A percentile compares a stretch with the other conserved stretches of the same genome.
These are phyloP conservation scores for Girardinichthys multiradiatus DNA, from an alignment of 2,113 vertebrate species.

Conservation along the genomic window DNA sequence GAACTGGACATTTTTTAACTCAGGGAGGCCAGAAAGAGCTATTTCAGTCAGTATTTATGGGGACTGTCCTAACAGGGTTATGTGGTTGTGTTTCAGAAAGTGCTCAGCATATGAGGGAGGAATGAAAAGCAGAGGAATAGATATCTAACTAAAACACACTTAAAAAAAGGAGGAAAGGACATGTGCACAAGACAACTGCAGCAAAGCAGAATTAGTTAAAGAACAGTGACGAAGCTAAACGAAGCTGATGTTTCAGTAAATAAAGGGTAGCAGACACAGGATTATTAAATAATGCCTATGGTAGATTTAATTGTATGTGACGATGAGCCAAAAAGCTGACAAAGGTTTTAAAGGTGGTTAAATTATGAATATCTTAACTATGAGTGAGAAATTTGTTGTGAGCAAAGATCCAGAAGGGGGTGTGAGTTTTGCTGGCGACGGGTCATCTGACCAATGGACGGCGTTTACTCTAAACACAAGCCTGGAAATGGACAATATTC, in stretches of 20 bases:
- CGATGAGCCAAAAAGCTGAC: constrained; percentile 58
- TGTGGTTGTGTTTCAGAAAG: constrained; percentile 35
- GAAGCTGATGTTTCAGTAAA: constrained; percentile 6
- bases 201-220: constrained; percentile 4
- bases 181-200: background rate
- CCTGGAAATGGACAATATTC: constrained; percentile 57
- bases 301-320: constrained; percentile 35
- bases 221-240: background rate
- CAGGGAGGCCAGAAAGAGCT: constrained; percentile 48
- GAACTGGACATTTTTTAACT: constrained; percentile 46
- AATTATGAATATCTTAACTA: constrained; percentile 9
- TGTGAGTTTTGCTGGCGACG: constrained; percentile 11
- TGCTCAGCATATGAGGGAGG: constrained; percentile 17
- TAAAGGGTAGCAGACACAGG: background rate
- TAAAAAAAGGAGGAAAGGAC: background rate
- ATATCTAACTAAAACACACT: constrained; percentile 2
- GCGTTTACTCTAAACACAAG: constrained; percentile 28
- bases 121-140: constrained; percentile 9
- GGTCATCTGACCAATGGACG: constrained; percentile 27
- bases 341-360: constrained; percentile 28
- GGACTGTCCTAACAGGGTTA: constrained; percentile 24
- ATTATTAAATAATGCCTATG: constrained; percentile 25
- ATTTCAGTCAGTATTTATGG: constrained; percentile 11
- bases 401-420: constrained; percentile 15
- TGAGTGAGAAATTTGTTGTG: constrained; percentile 25